These are phyloP conservation scores for Caracal caracal DNA, from an alignment of 2,113 vertebrate species.

Conservation along the genomic window DNA sequence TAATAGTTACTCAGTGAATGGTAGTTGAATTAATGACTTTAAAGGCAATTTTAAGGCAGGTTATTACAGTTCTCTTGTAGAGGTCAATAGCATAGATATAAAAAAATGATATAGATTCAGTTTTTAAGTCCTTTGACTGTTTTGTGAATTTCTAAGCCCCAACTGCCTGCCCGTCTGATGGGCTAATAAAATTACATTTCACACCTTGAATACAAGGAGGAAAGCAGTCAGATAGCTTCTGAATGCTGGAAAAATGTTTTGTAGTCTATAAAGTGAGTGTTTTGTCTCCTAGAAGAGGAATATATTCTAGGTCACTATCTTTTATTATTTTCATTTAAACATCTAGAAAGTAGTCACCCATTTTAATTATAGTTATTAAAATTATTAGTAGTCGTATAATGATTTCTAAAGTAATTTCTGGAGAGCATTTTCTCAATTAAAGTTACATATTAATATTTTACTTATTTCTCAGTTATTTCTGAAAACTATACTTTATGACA, in stretches of 20 bases:
- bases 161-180: neutral
- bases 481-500: constrained; percentile 47
- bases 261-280: neutral
- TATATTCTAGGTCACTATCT: neutral
- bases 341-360: neutral
- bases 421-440: constrained; percentile 24
- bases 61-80: neutral
- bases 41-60: neutral
- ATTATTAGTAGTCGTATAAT: neutral
- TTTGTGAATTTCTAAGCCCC: neutral
- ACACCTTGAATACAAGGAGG: constrained; percentile 13
- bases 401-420: constrained; percentile 47
- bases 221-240: constrained; percentile 48
- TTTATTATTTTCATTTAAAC: constrained; percentile 47
- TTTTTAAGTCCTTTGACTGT: constrained; percentile 44
- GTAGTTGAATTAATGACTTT: neutral
- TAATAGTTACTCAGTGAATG: neutral
- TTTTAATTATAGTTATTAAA: constrained; percentile 29
- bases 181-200: constrained; percentile 21
- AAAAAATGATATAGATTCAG: neutral
- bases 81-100: constrained; percentile 24
- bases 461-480: constrained; percentile 32
- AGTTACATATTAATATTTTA: constrained; percentile 48
- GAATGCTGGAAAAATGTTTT: constrained; percentile 45
- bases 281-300: neutral